Base-by-base conservation (phyloP, 2,797 vertebrate species). In the Sebastes goodei region DNA sequence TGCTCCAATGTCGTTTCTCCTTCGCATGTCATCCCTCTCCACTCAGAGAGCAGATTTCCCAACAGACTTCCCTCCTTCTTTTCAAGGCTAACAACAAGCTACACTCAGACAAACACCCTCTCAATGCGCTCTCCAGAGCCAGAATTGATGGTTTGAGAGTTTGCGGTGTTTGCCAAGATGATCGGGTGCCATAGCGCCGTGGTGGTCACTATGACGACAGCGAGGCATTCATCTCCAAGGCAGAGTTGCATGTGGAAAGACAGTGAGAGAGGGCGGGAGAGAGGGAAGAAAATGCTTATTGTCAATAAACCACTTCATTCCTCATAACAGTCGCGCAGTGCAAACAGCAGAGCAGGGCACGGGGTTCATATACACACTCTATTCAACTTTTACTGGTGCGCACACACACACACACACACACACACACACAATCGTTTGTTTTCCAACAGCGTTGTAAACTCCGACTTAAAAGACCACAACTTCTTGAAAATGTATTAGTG, bases 171-270 rank as follows among this genome's bases (percentile, higher is more conserved):
- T 93, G 80, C 83, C 82, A 86, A 79, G 83, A 89, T 85, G 81
- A 86, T 73, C 23, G 15, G 56, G 62, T 42, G 71, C 76, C 70
- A 20, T 23, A 46, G 88, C 15, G 29, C 74, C 68, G 12, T 27
- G 74, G 75, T 62, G 77, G 86, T 95, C 76, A 56, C 93, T 87
- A 90, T 93, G 91, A 86, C 84, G 76, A 94, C 88, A 63, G 78
- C 23, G n/a, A 72, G 78, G 91, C 81, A 91, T 89, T 87, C 56
- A 80, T 91, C 83, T 71, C 83, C 61, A 62, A 83, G 79, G 53
- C 69, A 17, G 78, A 83, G 84, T 53, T 60, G 77, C 76, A 76
- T 83, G 60, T 78, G 76, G 83, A 83, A 70, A 64, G 89, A 92
- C 73, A 74, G 88, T 59, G 85, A 84, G 62, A 23, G 46, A 30